Evolutionary conservation across 2,888 invertebrate species (phyloP).

Genomic region (Acrobasis consociella): DNA sequence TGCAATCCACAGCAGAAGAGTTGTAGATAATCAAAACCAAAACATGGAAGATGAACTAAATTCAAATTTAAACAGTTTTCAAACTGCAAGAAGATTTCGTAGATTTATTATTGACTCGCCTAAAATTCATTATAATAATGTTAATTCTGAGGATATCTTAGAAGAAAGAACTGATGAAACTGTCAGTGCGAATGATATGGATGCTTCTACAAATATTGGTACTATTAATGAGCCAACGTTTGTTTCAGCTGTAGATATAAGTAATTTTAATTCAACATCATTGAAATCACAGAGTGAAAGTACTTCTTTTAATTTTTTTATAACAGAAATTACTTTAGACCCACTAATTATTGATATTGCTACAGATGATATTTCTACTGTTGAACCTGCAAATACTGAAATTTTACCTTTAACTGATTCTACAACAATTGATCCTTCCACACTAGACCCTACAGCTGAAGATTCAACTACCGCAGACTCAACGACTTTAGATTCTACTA

Average conservation of each 20-base stretch:
- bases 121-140: background rate
- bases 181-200: background rate
- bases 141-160: background rate
- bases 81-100: background rate
- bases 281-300: background rate
- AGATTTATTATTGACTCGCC: background rate
- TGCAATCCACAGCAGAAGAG: background rate
- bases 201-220: background rate
- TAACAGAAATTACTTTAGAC: background rate
- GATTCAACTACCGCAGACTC: background rate
- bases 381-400: background rate
- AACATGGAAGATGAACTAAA: background rate
- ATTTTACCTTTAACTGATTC: background rate
- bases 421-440: background rate
- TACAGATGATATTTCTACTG: background rate
- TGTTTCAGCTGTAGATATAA: background rate
- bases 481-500: background rate
- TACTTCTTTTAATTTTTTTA: no score
- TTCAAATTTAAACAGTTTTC: no score
- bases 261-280: background rate
- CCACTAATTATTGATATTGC: no score
- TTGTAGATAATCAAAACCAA: background rate
- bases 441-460: no score
- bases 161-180: background rate
- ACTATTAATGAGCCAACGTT: background rate